Evolutionary conservation across 2,113 vertebrate species (phyloP).

Genomic region (Turdus rufiventris): DNA sequence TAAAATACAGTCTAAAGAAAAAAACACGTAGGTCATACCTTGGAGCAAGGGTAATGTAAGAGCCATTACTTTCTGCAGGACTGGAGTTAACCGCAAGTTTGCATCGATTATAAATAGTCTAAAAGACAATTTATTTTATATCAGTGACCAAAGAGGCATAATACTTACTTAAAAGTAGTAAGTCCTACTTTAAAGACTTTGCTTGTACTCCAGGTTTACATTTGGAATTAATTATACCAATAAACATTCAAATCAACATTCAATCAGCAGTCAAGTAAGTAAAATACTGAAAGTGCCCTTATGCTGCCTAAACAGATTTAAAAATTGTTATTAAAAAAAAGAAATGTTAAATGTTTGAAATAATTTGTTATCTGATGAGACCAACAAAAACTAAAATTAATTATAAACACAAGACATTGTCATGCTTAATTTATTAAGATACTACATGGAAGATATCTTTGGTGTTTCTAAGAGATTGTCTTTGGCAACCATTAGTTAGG

Average conservation of each 20-base stretch:
- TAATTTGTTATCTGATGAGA: background rate
- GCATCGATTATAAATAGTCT: slow-evolving; percentile 92
- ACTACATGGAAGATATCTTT: background rate
- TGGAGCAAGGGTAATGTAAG: slow-evolving; percentile 22
- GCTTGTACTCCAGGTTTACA: background rate
- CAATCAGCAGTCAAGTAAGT: background rate
- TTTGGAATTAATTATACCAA: background rate
- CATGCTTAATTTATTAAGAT: background rate
- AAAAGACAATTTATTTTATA: slow-evolving; percentile 30
- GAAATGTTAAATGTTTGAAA: background rate
- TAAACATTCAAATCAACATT: background rate
- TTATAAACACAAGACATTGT: background rate
- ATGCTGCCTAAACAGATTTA: background rate
- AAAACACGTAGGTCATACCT: slow-evolving; percentile 50
- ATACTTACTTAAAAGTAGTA: background rate
- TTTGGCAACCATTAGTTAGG: background rate
- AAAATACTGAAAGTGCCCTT: background rate
- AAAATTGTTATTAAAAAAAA: background rate
- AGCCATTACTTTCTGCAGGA: slow-evolving; percentile 65
- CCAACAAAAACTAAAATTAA: background rate
- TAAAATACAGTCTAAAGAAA: background rate
- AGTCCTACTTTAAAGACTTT: background rate
- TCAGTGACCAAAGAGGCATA: background rate
- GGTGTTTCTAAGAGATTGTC: background rate
- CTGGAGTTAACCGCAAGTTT: slow-evolving; percentile 75